Evolutionary conservation across 2,113 vertebrate genomes (phyloP).

Genomic region (Ranitomeya variabilis): DNA sequence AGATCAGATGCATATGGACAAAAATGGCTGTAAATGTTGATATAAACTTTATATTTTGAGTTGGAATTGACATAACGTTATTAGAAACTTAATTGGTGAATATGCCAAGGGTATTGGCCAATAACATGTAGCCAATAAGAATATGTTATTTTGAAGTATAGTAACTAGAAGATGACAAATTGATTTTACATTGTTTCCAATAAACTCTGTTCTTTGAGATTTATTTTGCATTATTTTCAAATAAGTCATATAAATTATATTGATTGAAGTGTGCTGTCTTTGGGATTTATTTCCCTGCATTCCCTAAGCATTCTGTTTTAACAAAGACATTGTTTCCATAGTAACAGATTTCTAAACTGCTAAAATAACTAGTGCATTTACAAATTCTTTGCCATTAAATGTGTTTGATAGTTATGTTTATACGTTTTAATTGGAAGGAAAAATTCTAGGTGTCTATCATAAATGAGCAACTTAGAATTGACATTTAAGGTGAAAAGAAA

Average conservation of each 20-base stretch:
- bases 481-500: neutral
- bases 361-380: conserved; percentile 36
- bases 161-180: neutral
- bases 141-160: neutral
- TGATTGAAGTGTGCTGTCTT: conserved; percentile 3
- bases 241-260: conserved; percentile 33
- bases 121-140: neutral
- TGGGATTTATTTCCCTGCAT: neutral
- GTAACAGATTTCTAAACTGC: conserved; percentile 44
- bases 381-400: conserved; percentile 19
- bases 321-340: conserved; percentile 40
- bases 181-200: conserved; percentile 6
- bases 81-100: neutral
- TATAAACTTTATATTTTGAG: too few relatives aligned
- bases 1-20: too few relatives aligned
- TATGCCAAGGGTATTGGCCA: neutral
- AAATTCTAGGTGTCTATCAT: neutral
- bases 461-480: neutral
- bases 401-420: conserved; percentile 2
- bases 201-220: neutral
- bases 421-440: conserved; percentile 9
- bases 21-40: too few relatives aligned
- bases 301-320: conserved; percentile 20
- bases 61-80: neutral
- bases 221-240: conserved; percentile 20